Percentiles rank a stretch among this genome's conserved stretches.
These are phyloP conservation scores for Onychostoma macrolepis DNA, from an alignment of 2,113 vertebrate species.

Conservation along the genomic window DNA sequence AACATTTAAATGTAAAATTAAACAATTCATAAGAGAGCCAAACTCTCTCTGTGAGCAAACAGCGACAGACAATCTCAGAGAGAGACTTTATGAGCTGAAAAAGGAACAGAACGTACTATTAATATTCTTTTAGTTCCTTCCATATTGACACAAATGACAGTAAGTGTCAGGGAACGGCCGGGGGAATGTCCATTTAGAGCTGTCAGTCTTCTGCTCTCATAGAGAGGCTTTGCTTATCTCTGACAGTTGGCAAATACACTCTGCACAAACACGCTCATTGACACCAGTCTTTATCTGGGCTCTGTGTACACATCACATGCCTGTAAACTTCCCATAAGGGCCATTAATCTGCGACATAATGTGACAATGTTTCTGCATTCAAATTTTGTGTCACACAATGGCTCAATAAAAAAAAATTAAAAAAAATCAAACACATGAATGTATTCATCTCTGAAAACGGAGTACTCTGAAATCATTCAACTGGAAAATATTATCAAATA, in stretches of 20 bases:
- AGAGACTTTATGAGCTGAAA: neutral
- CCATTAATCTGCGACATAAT: slow-evolving; percentile 13
- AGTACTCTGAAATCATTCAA: neutral
- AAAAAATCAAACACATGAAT: neutral
- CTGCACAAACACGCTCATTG: neutral
- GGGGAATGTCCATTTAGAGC: slow-evolving; percentile 1
- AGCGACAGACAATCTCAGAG: neutral
- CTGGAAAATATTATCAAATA: neutral
- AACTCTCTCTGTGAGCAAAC: neutral
- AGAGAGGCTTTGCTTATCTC: slow-evolving; percentile 28
- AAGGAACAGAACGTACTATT: neutral
- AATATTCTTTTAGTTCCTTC: slow-evolving; percentile 13
- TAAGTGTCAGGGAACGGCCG: neutral
- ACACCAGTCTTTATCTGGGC: slow-evolving; percentile 32
- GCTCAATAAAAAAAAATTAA: neutral
- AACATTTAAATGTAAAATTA: neutral
- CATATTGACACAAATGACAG: neutral
- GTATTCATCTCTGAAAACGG: neutral
- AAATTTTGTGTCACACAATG: neutral
- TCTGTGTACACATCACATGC: slow-evolving; percentile 21
- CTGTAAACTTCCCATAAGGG: neutral
- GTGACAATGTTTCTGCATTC: slow-evolving; percentile 1
- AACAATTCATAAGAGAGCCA: neutral
- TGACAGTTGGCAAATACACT: slow-evolving; percentile 35
- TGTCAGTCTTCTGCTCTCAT: neutral